phyloP scores from a whole-genome alignment of 2,888 invertebrate genomes.

The Neuroscelio doddi region DNA sequence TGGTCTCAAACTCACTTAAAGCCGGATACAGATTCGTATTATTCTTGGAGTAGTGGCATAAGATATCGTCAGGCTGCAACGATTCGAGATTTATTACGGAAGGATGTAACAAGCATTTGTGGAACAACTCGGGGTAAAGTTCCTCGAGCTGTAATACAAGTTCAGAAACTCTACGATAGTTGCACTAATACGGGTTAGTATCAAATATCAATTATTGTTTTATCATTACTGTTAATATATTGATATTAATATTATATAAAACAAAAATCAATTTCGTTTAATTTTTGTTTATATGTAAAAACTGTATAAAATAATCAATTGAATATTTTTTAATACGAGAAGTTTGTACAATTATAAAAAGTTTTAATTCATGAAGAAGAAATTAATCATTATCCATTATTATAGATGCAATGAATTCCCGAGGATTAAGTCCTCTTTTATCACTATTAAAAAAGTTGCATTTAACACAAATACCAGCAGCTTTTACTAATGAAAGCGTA shows the following conservation, averaged over 20 bases:
- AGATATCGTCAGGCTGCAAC: constrained; percentile 77
- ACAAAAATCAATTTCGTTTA: constrained; percentile 3
- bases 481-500: constrained; percentile 73
- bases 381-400: not conserved
- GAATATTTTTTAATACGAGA: not conserved
- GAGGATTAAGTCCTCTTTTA: constrained; percentile 77
- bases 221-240: too few species aligned
- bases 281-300: constrained; percentile 1
- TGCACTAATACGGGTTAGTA: constrained; percentile 81
- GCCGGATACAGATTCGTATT: constrained; percentile 79
- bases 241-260: too few species aligned
- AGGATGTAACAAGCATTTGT: constrained; percentile 71
- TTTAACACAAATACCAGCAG: constrained; percentile 78
- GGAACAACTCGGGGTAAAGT: constrained; percentile 58
- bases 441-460: constrained; percentile 75
- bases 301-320: too few species aligned
- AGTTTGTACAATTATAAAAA: too few species aligned
- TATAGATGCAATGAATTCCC: constrained; percentile 76
- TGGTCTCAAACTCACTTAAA: constrained; percentile 84
- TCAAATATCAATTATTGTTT: too few species aligned
- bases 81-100: constrained; percentile 78
- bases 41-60: constrained; percentile 83
- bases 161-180: constrained; percentile 80
- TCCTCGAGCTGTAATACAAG: constrained; percentile 79
- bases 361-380: too few species aligned